A percentile compares a stretch with the other conserved stretches of the same genome.
These are phyloP conservation scores for Pseudochirops corinnae DNA, from an alignment of 2,797 vertebrate genomes.

Conservation along the genomic window DNA sequence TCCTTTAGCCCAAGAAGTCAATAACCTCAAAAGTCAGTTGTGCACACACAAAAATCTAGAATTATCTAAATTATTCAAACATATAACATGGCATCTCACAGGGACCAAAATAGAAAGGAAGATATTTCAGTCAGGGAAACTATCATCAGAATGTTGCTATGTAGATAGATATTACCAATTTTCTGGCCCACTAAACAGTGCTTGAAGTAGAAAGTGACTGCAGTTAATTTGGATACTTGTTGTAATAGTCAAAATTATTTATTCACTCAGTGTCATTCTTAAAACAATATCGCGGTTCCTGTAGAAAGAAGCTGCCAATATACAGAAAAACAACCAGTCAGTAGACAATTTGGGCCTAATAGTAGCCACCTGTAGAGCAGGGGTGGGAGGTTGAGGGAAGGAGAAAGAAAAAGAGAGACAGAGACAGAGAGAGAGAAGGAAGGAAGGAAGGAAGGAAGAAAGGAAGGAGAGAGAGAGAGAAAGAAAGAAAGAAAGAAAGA, in stretches of 20 bases:
- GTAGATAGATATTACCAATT: background rate
- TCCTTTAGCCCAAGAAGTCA: background rate
- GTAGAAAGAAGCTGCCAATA: background rate
- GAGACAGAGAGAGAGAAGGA: too few species aligned
- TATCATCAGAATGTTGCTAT: background rate
- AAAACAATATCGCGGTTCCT: background rate
- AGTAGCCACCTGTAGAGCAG: background rate
- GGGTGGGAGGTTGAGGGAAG: background rate
- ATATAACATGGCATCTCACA: constrained; percentile 3
- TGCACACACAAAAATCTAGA: background rate
- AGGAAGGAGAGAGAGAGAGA: too few species aligned
- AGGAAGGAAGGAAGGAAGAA: too few species aligned
- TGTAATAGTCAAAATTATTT: background rate
- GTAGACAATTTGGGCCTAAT: background rate
- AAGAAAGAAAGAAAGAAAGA: too few species aligned
- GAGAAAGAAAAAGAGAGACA: too few species aligned
- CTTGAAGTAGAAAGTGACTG: background rate
- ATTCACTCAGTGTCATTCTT: background rate
- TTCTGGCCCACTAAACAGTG: background rate
- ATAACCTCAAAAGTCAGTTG: background rate
- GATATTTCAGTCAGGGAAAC: background rate
- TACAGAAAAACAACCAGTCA: background rate
- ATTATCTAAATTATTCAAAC: constrained; percentile 19
- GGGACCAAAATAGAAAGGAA: constrained; percentile 16
- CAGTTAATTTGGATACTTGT: background rate